Conservation (phyloP, 2,797 vertebrate species). For the Hippopotamyrus pictus region DNA sequence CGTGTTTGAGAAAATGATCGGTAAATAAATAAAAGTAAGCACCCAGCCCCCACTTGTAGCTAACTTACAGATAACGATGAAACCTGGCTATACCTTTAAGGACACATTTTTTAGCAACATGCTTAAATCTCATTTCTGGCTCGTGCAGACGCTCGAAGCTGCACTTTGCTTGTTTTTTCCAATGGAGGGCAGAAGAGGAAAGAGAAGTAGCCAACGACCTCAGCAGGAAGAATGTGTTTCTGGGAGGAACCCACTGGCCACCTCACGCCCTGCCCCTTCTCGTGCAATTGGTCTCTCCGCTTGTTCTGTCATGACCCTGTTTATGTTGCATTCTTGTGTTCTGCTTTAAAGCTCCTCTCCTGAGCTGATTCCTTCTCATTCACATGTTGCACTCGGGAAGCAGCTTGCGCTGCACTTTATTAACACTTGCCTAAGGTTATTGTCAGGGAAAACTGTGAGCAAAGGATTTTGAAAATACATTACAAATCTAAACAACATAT, state of each 20-base stretch:
- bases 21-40: background rate
- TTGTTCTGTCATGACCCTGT: background rate
- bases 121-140: background rate
- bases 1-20: background rate
- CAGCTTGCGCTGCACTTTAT: conserved; percentile 23
- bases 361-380: conserved; percentile 18
- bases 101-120: background rate
- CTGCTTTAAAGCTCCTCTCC: background rate
- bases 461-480: background rate
- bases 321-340: background rate
- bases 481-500: background rate
- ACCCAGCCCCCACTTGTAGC: background rate
- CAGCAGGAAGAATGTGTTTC: background rate
- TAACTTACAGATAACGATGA: background rate
- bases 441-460: background rate
- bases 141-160: background rate
- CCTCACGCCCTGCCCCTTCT: background rate
- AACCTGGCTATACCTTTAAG: background rate
- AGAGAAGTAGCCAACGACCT: conserved; percentile 37
- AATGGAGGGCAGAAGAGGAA: conserved; percentile 72
- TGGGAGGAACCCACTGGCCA: background rate
- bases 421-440: background rate
- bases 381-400: conserved; percentile 40
- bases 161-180: conserved; percentile 54
- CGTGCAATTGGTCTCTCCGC: background rate